These are phyloP conservation scores for Sphenodon punctatus DNA, from an alignment of 2,797 vertebrate species.

Conservation along the genomic window DNA sequence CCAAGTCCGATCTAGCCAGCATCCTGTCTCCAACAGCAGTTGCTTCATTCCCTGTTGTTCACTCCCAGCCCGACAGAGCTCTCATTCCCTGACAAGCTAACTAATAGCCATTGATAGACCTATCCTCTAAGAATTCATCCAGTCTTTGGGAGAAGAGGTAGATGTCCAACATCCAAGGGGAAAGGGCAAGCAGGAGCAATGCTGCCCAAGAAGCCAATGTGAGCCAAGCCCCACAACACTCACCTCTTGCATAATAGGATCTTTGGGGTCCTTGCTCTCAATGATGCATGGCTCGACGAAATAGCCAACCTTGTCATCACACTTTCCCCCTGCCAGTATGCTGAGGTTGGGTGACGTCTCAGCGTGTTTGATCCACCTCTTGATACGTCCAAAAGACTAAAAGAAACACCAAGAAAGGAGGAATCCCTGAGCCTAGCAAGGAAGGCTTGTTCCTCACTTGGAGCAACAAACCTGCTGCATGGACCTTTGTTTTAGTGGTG, in stretches of 20 bases:
- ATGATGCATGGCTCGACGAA: constrained; percentile 91
- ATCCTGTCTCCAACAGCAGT: no score
- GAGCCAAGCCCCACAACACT: background rate
- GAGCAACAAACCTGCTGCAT: no score
- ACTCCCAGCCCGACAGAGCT: no score
- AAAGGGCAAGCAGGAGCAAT: no score
- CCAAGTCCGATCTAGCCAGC: no score
- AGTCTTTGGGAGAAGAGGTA: no score
- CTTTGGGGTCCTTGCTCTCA: constrained; percentile 85
- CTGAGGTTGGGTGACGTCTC: constrained; percentile 80
- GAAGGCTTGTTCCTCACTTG: background rate
- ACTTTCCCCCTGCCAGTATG: constrained; percentile 88
- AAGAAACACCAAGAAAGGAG: fast-evolving
- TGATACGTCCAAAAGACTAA: constrained; percentile 87
- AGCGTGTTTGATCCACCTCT: constrained; percentile 85
- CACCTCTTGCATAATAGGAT: constrained; percentile 91
- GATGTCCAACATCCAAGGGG: no score
- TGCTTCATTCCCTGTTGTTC: no score
- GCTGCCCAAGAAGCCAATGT: background rate
- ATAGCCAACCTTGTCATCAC: constrained; percentile 84
- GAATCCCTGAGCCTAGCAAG: background rate
- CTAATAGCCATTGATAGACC: no score
- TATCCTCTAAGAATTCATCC: no score
- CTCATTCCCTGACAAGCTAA: no score
- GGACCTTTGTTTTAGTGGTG: no score